Base-by-base conservation (phyloP, 2,113 vertebrate genomes). In the Pangasianodon gigas region DNA sequence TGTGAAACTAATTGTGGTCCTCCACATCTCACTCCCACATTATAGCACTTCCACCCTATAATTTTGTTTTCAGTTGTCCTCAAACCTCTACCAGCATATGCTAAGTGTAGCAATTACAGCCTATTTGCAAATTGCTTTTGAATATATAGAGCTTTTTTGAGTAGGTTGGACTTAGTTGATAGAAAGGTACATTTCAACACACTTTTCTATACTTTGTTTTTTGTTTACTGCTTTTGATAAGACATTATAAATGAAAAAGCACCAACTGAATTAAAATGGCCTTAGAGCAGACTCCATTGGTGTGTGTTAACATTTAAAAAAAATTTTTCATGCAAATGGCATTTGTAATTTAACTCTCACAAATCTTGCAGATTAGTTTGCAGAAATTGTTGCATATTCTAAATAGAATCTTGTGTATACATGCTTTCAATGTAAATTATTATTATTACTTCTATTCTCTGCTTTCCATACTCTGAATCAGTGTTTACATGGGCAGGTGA, bases 1-100 rank as follows among this genome's bases (percentile, higher is more conserved):
- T 95, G 95, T 94, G 92, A 94, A 94, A 90, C 92, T 96, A 96
- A 96, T 96, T 96, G 95, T 92, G 95, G 95, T 94, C 94, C 94
- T 93, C 93, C 92, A 92, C 93, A 94, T 92, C 95, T 94, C 94
- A 95, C 95, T 92, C 95, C 96, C 93, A 96, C 95, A 94, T 95
- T 96, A 96, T 93, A 92, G 93, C 95, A 94, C 94, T 94, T 93
- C 93, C 92, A 95, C 92, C 92, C 93, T 95, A 90, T 92, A 94
- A 96, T 96, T 96, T 95, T 92, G 93, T 94, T 95, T 96, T 96
- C 95, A 95, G 90, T 96, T 94, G 95, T 95, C 93, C 87, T 94
- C 94, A 95, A 91, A 89, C 92, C 95, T 92, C 90, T 87, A 94
- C 95, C 95, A 96, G 94, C 94, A 95, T 94, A 95, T 94, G 94